Evolutionary conservation across 2,888 invertebrate genomes (phyloP), one percentile per base, ranked within the genome.

Genomic region (Meghimatium bilineatum): DNA sequence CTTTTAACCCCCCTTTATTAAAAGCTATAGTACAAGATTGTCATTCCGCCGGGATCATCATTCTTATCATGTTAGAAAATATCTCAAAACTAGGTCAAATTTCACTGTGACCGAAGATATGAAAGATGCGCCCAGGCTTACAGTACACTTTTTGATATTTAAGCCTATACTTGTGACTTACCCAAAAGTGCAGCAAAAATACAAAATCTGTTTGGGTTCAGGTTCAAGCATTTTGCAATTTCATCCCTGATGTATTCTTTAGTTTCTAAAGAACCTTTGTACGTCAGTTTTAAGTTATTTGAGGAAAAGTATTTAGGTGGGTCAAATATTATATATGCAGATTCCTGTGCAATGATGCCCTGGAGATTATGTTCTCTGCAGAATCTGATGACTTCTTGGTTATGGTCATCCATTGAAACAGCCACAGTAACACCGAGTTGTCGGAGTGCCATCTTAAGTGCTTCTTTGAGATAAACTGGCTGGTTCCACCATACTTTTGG

Each of bases 401-500:
- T 97, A 94, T 98, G 97, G 93, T 97, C 97, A 94, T 97, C 97
- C 95, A 97, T 96, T 44, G 97, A 97, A 92, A 96, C 96, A 94
- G 97, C 97, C 93, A 97, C 96, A 91, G 96, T 95, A 88, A 97
- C 96, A 93, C 96, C 96, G 85, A 97, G 95, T 94, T 97, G 96
- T 90, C 97, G 95, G 80, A 97, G 94, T 86, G 97, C 97, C 95
- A 97, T 96, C 89, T 97, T 95, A 79, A 98, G 94, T 89, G 96
- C 96, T 85, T 97, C 96, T 91, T 96, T 95, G 79, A 97, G 95
- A 90, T 97, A 96, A 87, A 96, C 96, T 23, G 98, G 98, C 79
- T 97, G 96, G 38, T 96, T 96, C 97, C 97, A 97, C 97, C 96
- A 96, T 82, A 97, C 96, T 94, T 97, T 97, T 8, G 97, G 97